These are phyloP conservation scores for Doris montereyensis DNA, from an alignment of 2,888 invertebrate species.

Conservation along the genomic window DNA sequence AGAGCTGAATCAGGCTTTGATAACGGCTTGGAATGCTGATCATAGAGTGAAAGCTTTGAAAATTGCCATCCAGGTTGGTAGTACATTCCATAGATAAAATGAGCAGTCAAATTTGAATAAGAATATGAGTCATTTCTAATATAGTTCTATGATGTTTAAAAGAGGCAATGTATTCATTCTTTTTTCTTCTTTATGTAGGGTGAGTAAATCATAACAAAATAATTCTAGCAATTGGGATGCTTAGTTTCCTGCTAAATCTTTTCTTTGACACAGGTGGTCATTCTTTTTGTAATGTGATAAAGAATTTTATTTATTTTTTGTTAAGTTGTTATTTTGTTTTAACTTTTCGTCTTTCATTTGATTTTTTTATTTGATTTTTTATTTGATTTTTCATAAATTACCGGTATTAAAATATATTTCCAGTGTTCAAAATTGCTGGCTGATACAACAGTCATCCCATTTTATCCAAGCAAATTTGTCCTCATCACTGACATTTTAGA, in stretches of 20 bases:
- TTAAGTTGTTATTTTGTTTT: no score
- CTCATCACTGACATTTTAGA: slow-evolving; percentile 96
- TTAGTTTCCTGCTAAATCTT: no score
- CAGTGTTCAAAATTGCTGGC: slow-evolving; percentile 93
- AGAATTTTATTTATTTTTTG: no score
- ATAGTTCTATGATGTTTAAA: neutral
- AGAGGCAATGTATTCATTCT: neutral
- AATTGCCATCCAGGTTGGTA: slow-evolving; percentile 93
- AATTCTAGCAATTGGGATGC: no score
- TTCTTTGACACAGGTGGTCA: no score
- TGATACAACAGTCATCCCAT: slow-evolving; percentile 90
- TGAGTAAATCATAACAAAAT: no score
- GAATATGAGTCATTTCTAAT: neutral
- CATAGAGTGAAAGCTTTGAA: slow-evolving; percentile 92
- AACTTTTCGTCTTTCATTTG: no score
- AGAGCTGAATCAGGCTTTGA: slow-evolving; percentile 91
- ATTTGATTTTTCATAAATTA: no score
- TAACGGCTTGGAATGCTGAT: slow-evolving; percentile 93
- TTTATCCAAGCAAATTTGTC: slow-evolving; percentile 98
- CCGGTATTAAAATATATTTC: no score
- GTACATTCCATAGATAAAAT: slow-evolving; percentile 24
- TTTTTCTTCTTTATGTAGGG: no score
- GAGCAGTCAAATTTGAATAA: neutral
- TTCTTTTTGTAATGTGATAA: no score
- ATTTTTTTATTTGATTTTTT: slow-evolving; percentile 8